These are phyloP conservation scores for Limonius californicus DNA, from an alignment of 1,140 invertebrate genomes.

Conservation along the genomic window DNA sequence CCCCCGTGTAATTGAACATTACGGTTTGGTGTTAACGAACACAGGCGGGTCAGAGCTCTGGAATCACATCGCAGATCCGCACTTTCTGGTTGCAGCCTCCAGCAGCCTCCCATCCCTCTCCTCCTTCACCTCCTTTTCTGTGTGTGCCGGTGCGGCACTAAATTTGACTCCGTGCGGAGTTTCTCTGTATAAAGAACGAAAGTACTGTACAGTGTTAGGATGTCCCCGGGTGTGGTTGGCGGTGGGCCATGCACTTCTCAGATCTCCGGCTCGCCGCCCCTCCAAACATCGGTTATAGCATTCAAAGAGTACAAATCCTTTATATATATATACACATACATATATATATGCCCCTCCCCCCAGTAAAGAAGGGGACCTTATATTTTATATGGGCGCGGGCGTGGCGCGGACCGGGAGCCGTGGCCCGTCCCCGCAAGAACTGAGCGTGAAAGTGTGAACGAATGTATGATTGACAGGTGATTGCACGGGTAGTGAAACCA, in stretches of 20 bases:
- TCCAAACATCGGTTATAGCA: slow-evolving; percentile 34
- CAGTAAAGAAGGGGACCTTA: slow-evolving; percentile 28
- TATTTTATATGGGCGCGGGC: slow-evolving; percentile 36
- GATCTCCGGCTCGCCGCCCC: slow-evolving; percentile 35
- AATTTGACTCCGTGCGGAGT: slow-evolving; percentile 25
- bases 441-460: slow-evolving; percentile 36
- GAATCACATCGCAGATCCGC: background rate
- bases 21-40: background rate
- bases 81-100: background rate
- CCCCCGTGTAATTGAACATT: background rate
- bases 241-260: slow-evolving; percentile 28
- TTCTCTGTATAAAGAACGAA: slow-evolving; percentile 14
- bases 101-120: background rate
- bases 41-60: background rate
- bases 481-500: slow-evolving; percentile 38
- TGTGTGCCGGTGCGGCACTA: slow-evolving; percentile 23
- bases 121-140: background rate
- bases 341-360: too few species aligned
- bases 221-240: slow-evolving; percentile 23
- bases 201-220: slow-evolving; percentile 35
- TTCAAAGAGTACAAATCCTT: slow-evolving; percentile 44
- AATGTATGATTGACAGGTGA: slow-evolving; percentile 39
- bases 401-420: slow-evolving; percentile 13
- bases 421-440: slow-evolving; percentile 30
- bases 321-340: too few species aligned